Percentiles rank a stretch among this genome's conserved stretches.
These are phyloP conservation scores for Esox masquinongy DNA, from an alignment of 2,797 vertebrate species.

Conservation along the genomic window DNA sequence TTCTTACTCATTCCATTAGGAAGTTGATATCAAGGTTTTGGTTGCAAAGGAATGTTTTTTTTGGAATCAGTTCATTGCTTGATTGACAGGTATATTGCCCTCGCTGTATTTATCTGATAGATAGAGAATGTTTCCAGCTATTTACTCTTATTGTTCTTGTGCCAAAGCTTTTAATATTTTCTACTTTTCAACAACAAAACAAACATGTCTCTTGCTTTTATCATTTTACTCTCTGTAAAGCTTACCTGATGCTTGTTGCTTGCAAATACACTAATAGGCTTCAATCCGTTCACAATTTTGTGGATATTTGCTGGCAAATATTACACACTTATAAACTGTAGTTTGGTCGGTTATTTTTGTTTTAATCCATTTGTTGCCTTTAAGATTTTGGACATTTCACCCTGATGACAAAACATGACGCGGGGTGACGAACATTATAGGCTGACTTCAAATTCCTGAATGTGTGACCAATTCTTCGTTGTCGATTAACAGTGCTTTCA, in stretches of 20 bases:
- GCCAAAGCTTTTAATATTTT: background rate
- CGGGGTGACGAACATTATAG: background rate
- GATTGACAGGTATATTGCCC: background rate
- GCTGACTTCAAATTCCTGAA: background rate
- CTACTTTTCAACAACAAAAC: background rate
- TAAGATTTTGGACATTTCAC: constrained; percentile 6
- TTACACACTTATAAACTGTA: constrained; percentile 42
- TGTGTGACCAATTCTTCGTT: background rate
- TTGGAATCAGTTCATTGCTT: background rate
- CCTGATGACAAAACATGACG: constrained; percentile 7
- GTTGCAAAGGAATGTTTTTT: constrained; percentile 4
- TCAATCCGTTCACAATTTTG: constrained; percentile 19
- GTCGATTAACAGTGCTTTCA: constrained; percentile 16
- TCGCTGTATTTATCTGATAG: background rate
- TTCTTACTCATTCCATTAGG: background rate
- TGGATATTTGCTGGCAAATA: constrained; percentile 74
- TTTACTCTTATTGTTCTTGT: background rate
- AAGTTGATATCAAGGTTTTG: background rate
- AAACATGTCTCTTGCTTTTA: background rate
- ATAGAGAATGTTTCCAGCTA: background rate
- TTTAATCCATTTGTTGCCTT: constrained; percentile 5
- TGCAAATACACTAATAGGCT: background rate
- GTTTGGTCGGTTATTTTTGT: constrained; percentile 26
- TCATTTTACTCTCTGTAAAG: background rate
- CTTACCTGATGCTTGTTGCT: background rate